Evolutionary conservation across 2,113 vertebrate genomes (phyloP), one percentile per base, ranked within the genome.

Genomic region (Pyxicephalus adspersus): DNA sequence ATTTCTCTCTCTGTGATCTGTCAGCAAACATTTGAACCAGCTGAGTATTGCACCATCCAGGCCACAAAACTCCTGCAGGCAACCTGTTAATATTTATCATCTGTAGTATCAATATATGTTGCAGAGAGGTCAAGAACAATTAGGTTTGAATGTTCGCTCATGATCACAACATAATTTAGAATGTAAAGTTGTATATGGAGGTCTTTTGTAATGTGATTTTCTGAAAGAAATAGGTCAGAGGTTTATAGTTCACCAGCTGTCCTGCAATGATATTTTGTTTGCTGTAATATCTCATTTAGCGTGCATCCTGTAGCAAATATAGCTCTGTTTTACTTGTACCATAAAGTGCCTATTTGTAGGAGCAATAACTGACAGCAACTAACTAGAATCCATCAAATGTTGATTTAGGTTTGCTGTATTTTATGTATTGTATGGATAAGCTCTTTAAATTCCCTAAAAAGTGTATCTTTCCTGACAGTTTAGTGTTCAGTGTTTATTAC

Each of bases 81-180:
- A n/a, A 54, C 60, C 18, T n/a, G 31, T 74, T 74, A 74, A 74
- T 74, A 74, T 74, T 74, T 54, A 74, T 74, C 31, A 55, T 74
- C 34, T 74, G 58, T 55, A 74, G 15, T 74, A 74, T 74, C 71
- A 74, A 74, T n/a, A n/a, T n/a, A 60, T 60, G 71, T 20, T 38
- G 54, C 28, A 29, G 51, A 57, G 54, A 74, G 71, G 60, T 74
- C 71, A 74, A 74, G 71, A 55, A 74, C n/a, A 74, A 74, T 74
- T 58, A 23, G 54, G 54, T 34, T 38, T 74, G 55, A 74, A 74
- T 54, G 29, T 55, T 31, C 51, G 58, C 52, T 74, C 71, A 60
- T 60, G 54, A 74, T 60, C 71, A 74, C 20, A 60, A 74, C 54
- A 74, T 60, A 20, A 74, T 60, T 74, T 55, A 74, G 54, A 45